Base-by-base conservation (phyloP, 2,113 vertebrate species). In the Anser cygnoides region DNA sequence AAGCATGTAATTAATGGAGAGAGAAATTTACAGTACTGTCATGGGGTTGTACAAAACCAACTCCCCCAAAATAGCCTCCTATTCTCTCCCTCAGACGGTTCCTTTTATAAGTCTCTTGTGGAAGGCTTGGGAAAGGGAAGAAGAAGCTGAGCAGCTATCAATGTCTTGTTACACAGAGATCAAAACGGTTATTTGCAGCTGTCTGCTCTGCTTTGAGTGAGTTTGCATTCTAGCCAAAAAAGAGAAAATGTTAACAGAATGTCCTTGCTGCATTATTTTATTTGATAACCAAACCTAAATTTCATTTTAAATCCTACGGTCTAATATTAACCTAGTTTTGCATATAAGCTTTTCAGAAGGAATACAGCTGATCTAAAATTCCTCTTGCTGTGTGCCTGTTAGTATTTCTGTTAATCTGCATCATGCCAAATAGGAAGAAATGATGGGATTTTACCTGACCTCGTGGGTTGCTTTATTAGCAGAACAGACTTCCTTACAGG, bases 41-140 rank as follows among this genome's bases (percentile, higher is more conserved):
- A 57, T 50, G 70, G 94, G 93, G 78, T 14, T 26, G 54, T 90
- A 77, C 83, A 89, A 91, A 78, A 33, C 73, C 74, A 83, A 55
- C 44, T 80, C 72, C 63, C 55, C 82, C 1, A 84, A 68, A 90
- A 93, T 90, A 95, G 85, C 83, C 43, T 77, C 74, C 89, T 55
- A 58, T 92, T 94, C 66, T 94, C 70, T 93, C 88, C 83, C 72
- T 84, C 92, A 92, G 76, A 84, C 74, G 65, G 70, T 78, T 93
- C 86, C 58, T 86, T 90, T 96, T 90, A 84, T 95, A 93, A 90
- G 81, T 92, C 83, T 72, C 80, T 78, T 68, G 65, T 89, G 83
- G 89, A 90, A 75, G 39, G 80, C 80, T 95, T 93, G 90, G 89
- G 92, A 93, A 75, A 84, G 54, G 85, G 80, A 93, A 75, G 67